Percentiles rank a stretch among this genome's conserved stretches.
phyloP scores from a whole-genome alignment of 1,140 invertebrate genomes.

The Lepidurus couesii region DNA sequence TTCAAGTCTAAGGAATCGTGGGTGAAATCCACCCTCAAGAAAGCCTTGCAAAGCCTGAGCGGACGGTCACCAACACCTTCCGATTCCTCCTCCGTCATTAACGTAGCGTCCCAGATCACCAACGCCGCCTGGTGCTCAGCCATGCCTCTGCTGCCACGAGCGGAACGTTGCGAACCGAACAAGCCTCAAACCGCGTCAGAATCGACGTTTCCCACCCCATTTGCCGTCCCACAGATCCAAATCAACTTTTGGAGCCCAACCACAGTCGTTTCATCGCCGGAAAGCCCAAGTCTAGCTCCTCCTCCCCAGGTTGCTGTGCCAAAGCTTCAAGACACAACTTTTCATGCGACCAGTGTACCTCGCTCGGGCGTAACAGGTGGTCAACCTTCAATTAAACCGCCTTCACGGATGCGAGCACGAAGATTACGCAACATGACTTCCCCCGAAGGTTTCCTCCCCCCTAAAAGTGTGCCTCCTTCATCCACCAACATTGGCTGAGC shows the following conservation, averaged over 20 bases:
- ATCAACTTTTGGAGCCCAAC: constrained; percentile 30
- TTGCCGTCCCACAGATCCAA: constrained; percentile 28
- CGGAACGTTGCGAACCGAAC: constrained; percentile 4
- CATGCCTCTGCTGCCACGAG: constrained; percentile 27
- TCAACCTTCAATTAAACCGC: background rate
- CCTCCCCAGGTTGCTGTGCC: background rate
- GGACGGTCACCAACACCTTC: background rate
- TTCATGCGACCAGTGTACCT: no score
- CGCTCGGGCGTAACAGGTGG: no score
- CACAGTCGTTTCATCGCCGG: background rate
- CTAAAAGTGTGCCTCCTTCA: background rate
- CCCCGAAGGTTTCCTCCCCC: background rate
- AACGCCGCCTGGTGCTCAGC: constrained; percentile 29
- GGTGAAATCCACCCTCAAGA: constrained; percentile 32
- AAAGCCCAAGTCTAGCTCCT: background rate
- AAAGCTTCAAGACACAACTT: background rate
- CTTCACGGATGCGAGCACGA: background rate
- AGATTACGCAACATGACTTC: background rate
- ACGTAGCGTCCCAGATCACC: constrained; percentile 28
- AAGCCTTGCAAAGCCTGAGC: constrained; percentile 29
- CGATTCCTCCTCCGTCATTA: constrained; percentile 10
- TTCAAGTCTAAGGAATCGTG: constrained; percentile 27
- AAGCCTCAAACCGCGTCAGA: background rate
- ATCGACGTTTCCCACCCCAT: background rate
- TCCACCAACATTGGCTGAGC: background rate